phyloP scores from a whole-genome alignment of 2,888 invertebrate genomes.

The Copidosoma aretas region DNA sequence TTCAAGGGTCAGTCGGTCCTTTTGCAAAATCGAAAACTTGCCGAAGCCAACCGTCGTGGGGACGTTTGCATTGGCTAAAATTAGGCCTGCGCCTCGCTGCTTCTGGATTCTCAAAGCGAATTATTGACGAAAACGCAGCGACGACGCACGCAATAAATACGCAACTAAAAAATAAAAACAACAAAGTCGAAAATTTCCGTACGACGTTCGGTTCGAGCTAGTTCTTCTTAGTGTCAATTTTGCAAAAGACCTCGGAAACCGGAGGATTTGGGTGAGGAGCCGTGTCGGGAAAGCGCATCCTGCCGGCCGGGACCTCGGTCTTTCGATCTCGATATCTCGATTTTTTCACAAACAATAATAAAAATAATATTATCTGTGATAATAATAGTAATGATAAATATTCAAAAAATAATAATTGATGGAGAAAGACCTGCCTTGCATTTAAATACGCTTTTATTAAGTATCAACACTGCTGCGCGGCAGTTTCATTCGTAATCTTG shows the following conservation, averaged over 20 bases:
- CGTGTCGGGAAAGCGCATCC: slow-evolving; percentile 19
- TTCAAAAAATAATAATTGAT: slow-evolving; percentile 13
- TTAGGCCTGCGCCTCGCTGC: too few relatives aligned
- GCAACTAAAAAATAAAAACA: slow-evolving; percentile 9
- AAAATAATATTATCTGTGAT: slow-evolving; percentile 1
- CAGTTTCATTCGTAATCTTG: slow-evolving; percentile 35
- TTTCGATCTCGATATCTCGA: slow-evolving; percentile 19
- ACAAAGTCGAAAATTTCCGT: slow-evolving; percentile 1
- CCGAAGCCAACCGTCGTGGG: background rate
- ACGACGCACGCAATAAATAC: too few relatives aligned
- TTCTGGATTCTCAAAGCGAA: too few relatives aligned
- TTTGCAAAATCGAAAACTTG: background rate
- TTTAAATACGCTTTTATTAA: slow-evolving; percentile 39
- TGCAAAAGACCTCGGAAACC: slow-evolving; percentile 29
- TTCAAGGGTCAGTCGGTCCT: background rate
- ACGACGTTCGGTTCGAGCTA: background rate
- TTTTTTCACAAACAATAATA: slow-evolving; percentile 21
- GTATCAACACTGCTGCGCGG: slow-evolving; percentile 42
- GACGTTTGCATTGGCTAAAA: too few relatives aligned
- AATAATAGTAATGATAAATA: background rate
- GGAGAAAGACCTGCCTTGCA: slow-evolving; percentile 25
- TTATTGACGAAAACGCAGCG: too few relatives aligned
- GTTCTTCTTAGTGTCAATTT: slow-evolving; percentile 16
- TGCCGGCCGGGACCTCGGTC: slow-evolving; percentile 25
- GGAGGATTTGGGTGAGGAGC: slow-evolving; percentile 12